phyloP scores from a whole-genome alignment of 2,113 vertebrate species.

The Hystrix brachyura region DNA sequence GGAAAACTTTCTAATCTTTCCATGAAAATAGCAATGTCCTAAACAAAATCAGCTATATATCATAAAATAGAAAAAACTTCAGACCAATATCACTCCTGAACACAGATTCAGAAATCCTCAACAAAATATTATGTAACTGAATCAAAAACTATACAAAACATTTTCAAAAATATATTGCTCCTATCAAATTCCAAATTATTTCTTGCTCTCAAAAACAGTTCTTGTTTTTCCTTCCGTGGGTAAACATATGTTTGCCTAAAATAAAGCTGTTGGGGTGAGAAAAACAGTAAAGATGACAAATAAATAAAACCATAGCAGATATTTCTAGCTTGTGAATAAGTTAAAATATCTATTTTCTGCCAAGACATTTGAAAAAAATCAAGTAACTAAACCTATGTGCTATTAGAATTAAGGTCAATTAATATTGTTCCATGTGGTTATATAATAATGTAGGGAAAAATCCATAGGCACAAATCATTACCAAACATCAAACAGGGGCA shows the following conservation, averaged over 20 bases:
- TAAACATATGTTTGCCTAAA: slow-evolving; percentile 35
- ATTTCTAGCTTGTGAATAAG: background rate
- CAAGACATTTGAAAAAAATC: background rate
- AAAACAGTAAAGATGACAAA: slow-evolving; percentile 55
- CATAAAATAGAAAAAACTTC: background rate
- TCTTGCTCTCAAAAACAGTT: background rate
- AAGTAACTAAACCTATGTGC: background rate
- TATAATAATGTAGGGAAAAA: background rate
- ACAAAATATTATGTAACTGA: background rate
- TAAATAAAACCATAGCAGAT: background rate
- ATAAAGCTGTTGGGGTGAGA: background rate
- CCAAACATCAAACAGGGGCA: background rate
- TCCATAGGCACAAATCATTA: background rate
- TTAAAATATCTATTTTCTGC: background rate
- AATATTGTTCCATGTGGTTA: background rate
- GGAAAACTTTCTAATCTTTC: background rate
- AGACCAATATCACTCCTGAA: background rate
- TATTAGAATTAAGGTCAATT: background rate
- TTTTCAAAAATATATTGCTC: background rate
- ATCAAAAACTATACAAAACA: background rate
- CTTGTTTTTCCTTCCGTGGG: background rate
- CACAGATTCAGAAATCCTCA: background rate
- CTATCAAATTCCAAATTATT: background rate
- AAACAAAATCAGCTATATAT: background rate
- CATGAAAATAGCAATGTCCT: background rate